These are phyloP conservation scores for Eristalis intricaria DNA, from an alignment of 2,888 invertebrate genomes.

Conservation along the genomic window DNA sequence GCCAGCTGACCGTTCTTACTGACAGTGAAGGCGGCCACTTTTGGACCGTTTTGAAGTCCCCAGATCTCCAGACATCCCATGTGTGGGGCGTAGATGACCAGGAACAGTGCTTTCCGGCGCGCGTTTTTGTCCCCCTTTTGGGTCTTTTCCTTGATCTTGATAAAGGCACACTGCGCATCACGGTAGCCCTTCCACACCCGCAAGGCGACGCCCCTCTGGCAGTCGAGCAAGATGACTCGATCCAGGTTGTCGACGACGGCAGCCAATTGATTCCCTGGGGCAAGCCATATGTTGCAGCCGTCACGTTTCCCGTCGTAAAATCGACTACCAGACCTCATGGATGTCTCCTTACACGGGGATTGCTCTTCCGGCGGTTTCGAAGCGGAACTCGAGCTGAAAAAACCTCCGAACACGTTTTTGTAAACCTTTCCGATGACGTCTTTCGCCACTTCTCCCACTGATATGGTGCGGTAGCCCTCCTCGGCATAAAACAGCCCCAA, in stretches of 20 bases:
- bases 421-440: slow-evolving; percentile 88
- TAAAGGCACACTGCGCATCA: slow-evolving; percentile 97
- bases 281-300: slow-evolving; percentile 88
- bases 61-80: slow-evolving; percentile 97
- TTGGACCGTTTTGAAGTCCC: slow-evolving; percentile 93
- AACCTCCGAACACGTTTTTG: slow-evolving; percentile 90
- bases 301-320: slow-evolving; percentile 90
- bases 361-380: slow-evolving; percentile 70
- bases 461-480: slow-evolving; percentile 92
- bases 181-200: slow-evolving; percentile 97
- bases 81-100: slow-evolving; percentile 96
- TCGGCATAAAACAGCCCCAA: slow-evolving; percentile 94
- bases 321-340: slow-evolving; percentile 90
- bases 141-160: slow-evolving; percentile 88
- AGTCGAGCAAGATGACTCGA: slow-evolving; percentile 93
- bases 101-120: slow-evolving; percentile 86
- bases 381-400: slow-evolving; percentile 81
- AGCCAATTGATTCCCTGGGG: slow-evolving; percentile 88
- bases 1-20: slow-evolving; percentile 91
- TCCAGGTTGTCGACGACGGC: slow-evolving; percentile 93
- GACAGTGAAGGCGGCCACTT: slow-evolving; percentile 95
- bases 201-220: slow-evolving; percentile 88
- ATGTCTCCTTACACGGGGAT: slow-evolving; percentile 82
- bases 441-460: slow-evolving; percentile 94
- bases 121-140: slow-evolving; percentile 76